Evolutionary conservation across 2,113 vertebrate species (phyloP).

Genomic region (Poecile atricapillus): DNA sequence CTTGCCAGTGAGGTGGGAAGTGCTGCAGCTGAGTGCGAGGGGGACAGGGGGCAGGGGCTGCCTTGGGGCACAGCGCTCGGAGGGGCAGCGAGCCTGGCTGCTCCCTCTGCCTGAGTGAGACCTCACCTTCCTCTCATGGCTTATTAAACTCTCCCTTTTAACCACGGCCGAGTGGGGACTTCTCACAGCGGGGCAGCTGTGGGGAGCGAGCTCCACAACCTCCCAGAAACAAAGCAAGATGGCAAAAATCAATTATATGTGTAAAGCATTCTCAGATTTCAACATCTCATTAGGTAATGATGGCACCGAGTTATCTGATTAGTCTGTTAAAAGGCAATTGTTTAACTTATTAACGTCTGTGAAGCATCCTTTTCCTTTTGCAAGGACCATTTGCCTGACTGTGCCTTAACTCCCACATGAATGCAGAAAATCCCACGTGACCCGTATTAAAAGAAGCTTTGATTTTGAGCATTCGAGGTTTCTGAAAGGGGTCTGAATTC

Average conservation of each 20-base stretch:
- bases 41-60: too few species aligned
- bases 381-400: background rate
- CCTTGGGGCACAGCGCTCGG: too few species aligned
- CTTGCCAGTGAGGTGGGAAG: background rate
- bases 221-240: background rate
- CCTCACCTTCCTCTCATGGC: background rate
- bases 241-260: background rate
- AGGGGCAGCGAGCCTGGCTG: background rate
- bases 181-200: fast-evolving
- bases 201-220: fast-evolving
- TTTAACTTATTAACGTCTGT: background rate
- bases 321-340: background rate
- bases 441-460: background rate
- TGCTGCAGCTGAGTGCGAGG: background rate
- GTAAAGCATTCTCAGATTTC: background rate
- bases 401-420: fast-evolving
- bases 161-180: fast-evolving
- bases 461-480: background rate
- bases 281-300: background rate
- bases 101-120: background rate
- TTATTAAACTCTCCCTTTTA: background rate
- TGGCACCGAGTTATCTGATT: background rate
- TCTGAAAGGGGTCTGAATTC: background rate
- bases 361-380: background rate
- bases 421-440: background rate